Percentiles rank a stretch among this genome's conserved stretches.
These are phyloP conservation scores for Styela plicata DNA, from an alignment of 23 tunicate genomes.

Conservation along the genomic window DNA sequence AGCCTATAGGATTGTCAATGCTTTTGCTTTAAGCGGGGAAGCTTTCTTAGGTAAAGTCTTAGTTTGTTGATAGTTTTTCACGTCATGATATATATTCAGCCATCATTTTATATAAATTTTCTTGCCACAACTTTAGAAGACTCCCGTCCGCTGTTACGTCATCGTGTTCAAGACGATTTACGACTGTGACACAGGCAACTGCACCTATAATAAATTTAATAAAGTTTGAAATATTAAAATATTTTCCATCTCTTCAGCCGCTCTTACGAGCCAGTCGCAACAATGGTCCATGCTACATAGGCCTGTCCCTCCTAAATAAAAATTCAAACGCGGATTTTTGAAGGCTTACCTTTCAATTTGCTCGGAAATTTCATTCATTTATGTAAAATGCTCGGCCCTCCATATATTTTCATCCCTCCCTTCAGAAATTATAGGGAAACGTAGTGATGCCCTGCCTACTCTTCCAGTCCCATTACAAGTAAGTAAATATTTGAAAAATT, in stretches of 20 bases:
- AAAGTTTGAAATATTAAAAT: no score
- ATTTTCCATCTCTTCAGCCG: neutral
- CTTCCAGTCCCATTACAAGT: no score
- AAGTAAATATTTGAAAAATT: no score
- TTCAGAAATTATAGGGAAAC: no score
- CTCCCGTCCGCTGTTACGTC: conserved; percentile 35
- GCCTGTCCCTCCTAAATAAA: neutral
- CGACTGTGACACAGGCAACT: conserved; percentile 59
- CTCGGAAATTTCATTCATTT: no score
- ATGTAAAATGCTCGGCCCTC: no score
- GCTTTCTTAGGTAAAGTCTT: neutral
- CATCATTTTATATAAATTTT: conserved; percentile 29
- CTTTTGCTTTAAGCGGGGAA: no score
- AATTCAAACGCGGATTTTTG: no score
- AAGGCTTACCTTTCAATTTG: no score
- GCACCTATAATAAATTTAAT: conserved; percentile 73
- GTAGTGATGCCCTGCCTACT: no score
- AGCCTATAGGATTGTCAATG: no score
- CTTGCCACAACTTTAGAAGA: conserved; percentile 29
- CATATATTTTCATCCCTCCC: no score
- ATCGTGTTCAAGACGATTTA: conserved; percentile 62
- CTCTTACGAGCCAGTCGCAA: neutral
- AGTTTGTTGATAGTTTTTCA: neutral
- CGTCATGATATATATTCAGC: conserved; percentile 25
- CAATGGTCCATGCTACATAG: neutral